Percentiles rank a stretch among this genome's conserved stretches.
These are phyloP conservation scores for Piliocolobus tephrosceles DNA, from an alignment of 2,113 vertebrate genomes.

Conservation along the genomic window DNA sequence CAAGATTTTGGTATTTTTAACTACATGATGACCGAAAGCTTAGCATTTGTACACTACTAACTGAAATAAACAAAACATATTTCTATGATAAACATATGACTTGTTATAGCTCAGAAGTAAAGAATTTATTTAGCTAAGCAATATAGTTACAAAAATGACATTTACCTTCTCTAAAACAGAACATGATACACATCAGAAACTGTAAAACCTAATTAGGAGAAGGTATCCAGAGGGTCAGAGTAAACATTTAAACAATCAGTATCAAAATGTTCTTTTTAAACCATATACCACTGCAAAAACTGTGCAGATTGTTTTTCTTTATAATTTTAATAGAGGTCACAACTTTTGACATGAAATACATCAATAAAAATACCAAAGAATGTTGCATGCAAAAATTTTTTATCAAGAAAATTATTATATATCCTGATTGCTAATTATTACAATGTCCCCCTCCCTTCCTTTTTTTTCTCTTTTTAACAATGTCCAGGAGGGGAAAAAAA, in stretches of 20 bases:
- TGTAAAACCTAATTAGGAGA: slow-evolving; percentile 52
- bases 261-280: slow-evolving; percentile 20
- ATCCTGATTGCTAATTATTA: slow-evolving; percentile 78
- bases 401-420: slow-evolving; percentile 74
- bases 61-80: slow-evolving; percentile 29
- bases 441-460: slow-evolving; percentile 39
- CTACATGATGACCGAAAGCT: background rate
- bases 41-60: background rate
- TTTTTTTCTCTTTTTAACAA: slow-evolving; percentile 63
- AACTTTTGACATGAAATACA: slow-evolving; percentile 34
- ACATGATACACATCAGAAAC: slow-evolving; percentile 37
- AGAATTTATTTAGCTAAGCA: slow-evolving; percentile 46
- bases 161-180: slow-evolving; percentile 47
- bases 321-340: slow-evolving; percentile 21
- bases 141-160: background rate
- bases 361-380: slow-evolving; percentile 40
- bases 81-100: background rate
- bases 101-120: background rate
- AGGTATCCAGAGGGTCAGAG: background rate
- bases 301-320: background rate
- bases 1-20: slow-evolving; percentile 10
- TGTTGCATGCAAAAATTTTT: slow-evolving; percentile 46
- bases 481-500: background rate
- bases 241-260: slow-evolving; percentile 34
- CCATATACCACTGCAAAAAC: background rate